Evolutionary conservation across 2,888 invertebrate species (phyloP).

Genomic region (Netelia virgata): DNA sequence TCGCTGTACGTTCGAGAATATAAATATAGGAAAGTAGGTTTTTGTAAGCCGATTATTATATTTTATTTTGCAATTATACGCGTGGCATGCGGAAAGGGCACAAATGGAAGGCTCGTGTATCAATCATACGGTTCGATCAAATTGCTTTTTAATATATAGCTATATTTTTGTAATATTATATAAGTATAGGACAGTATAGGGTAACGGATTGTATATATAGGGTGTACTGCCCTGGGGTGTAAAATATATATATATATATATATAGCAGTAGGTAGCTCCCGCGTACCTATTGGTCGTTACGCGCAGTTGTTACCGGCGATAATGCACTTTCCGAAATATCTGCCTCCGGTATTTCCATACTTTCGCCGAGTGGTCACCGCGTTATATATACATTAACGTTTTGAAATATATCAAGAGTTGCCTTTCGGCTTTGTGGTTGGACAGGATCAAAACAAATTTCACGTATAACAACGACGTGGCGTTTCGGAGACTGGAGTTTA

Average conservation of each 20-base stretch:
- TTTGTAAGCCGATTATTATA: conserved; percentile 18
- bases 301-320: conserved; percentile 63
- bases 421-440: conserved; percentile 18
- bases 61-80: conserved; percentile 55
- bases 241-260: conserved; percentile 39
- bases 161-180: background rate
- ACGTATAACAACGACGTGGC: background rate
- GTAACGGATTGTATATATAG: conserved; percentile 40
- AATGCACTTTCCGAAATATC: conserved; percentile 62
- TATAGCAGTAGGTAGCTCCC: conserved; percentile 26
- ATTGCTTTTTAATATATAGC: conserved; percentile 17
- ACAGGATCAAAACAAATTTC: conserved; percentile 26
- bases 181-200: background rate
- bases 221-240: conserved; percentile 39
- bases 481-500: conserved; percentile 1
- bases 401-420: background rate
- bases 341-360: conserved; percentile 47
- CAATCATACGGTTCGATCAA: conserved; percentile 27
- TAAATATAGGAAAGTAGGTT: conserved; percentile 18
- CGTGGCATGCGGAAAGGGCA: conserved; percentile 34
- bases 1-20: conserved; percentile 5
- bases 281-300: conserved; percentile 52
- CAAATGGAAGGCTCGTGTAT: conserved; percentile 61
- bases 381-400: conserved; percentile 21
- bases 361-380: background rate